phyloP scores from a whole-genome alignment of 2,797 vertebrate species.

The Petrocephalus schoutedeni region DNA sequence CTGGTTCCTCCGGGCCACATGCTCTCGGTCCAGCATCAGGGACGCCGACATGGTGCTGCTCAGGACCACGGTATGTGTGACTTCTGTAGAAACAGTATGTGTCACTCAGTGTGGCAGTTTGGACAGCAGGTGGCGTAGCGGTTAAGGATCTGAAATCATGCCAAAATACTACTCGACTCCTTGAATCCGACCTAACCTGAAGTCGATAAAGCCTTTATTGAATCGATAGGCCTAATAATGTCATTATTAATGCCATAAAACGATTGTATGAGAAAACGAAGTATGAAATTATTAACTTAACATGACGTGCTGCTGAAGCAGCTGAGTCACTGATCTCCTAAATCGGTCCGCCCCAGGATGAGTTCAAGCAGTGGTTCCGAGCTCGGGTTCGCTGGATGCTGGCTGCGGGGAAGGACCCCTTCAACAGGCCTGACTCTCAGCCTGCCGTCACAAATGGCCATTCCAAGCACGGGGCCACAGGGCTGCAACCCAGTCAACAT shows the following conservation, averaged over 20 bases:
- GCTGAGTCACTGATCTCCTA: background rate
- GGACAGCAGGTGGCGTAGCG: background rate
- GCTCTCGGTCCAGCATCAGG: constrained; percentile 60
- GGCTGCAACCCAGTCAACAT: constrained; percentile 41
- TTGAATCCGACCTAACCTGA: background rate
- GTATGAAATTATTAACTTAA: background rate
- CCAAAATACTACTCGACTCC: background rate
- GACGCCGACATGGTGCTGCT: constrained; percentile 80
- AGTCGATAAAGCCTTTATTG: background rate
- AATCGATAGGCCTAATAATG: background rate
- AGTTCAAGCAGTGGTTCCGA: constrained; percentile 85
- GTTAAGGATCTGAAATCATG: background rate
- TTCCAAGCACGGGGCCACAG: constrained; percentile 47
- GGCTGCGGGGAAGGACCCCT: constrained; percentile 63
- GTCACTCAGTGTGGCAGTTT: background rate
- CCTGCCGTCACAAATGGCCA: constrained; percentile 59
- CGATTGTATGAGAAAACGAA: background rate
- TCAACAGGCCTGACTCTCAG: constrained; percentile 53
- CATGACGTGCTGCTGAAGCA: background rate
- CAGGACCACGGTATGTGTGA: constrained; percentile 75
- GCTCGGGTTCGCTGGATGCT: constrained; percentile 69
- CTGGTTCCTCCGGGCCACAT: constrained; percentile 83
- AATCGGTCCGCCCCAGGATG: constrained; percentile 62
- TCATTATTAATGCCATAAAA: background rate
- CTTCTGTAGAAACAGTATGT: background rate